Conservation (phyloP, 1,140 invertebrate species). For the Acromyrmex heyeri region DNA sequence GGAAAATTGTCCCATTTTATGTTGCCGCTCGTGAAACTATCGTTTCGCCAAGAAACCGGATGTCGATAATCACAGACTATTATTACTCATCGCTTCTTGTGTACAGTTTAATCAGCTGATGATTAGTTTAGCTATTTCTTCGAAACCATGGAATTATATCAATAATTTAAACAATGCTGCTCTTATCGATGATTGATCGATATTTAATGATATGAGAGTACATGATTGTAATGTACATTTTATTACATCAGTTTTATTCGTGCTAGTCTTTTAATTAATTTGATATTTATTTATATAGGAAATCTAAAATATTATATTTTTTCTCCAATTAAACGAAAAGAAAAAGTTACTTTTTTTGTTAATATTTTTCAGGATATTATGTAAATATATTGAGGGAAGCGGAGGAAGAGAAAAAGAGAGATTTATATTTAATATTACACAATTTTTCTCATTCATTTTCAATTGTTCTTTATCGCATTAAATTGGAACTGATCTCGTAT, state of each 20-base stretch:
- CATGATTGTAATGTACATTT: background rate
- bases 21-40: conserved; percentile 53
- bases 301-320: background rate
- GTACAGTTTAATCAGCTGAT: conserved; percentile 16
- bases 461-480: background rate
- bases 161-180: background rate
- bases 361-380: background rate
- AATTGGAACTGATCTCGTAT: background rate
- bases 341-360: background rate
- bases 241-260: background rate
- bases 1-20: conserved; percentile 62
- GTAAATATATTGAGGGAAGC: background rate
- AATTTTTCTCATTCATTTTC: background rate
- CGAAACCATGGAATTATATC: conserved; percentile 16
- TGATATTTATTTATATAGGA: background rate
- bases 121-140: conserved; percentile 24
- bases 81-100: conserved; percentile 54
- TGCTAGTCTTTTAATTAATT: background rate
- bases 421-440: background rate
- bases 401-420: background rate
- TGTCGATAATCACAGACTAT: conserved; percentile 49
- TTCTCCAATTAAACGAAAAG: background rate
- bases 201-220: background rate
- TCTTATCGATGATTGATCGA: background rate
- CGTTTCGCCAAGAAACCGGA: conserved; percentile 49